Percentiles rank a stretch among this genome's conserved stretches.
Conservation (phyloP, 1,140 invertebrate genomes). For the Bilobella aurantiaca region DNA sequence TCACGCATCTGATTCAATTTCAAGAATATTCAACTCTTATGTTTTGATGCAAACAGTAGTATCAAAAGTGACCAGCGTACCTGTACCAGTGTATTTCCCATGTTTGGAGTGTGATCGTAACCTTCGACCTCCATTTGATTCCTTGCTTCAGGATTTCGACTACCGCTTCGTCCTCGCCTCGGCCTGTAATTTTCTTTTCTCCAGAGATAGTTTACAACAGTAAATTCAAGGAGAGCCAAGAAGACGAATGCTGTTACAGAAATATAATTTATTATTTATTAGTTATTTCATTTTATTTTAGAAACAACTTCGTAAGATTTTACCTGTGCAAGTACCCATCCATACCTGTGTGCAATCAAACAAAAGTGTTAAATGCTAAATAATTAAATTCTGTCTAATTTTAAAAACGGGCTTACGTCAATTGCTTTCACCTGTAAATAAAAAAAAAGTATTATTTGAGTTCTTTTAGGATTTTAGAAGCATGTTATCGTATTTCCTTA, state of each 20-base stretch:
- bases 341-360: background rate
- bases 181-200: conserved; percentile 16
- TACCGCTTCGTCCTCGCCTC: background rate
- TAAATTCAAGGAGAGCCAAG: conserved; percentile 29
- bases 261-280: background rate
- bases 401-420: conserved; percentile 35
- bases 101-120: conserved; percentile 1
- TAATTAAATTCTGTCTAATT: background rate
- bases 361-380: background rate
- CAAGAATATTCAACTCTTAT: too few species aligned
- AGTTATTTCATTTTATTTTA: background rate
- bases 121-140: conserved; percentile 8
- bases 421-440: conserved; percentile 47
- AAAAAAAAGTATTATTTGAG: too few species aligned
- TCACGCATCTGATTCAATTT: background rate
- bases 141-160: background rate
- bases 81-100: conserved; percentile 5
- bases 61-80: background rate
- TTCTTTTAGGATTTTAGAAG: too few species aligned
- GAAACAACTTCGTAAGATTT: background rate
- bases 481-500: too few species aligned
- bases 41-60: background rate
- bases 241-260: conserved; percentile 21
- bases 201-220: conserved; percentile 32
- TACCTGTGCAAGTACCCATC: conserved; percentile 29